These are phyloP conservation scores for Procambarus clarkii DNA, from an alignment of 1,140 invertebrate species.

Conservation along the genomic window DNA sequence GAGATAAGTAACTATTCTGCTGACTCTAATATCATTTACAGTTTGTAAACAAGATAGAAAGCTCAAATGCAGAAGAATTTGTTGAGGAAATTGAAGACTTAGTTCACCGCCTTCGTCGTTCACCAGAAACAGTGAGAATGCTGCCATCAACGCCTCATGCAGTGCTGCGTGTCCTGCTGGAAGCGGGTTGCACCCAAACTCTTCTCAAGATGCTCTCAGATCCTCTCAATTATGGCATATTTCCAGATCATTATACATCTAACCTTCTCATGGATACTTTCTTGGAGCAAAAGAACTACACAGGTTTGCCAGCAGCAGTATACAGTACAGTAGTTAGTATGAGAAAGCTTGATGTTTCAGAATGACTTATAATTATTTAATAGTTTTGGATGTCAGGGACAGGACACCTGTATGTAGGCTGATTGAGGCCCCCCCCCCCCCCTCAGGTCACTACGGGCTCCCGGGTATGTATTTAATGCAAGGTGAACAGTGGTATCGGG, in stretches of 20 bases:
- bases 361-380: too few species aligned
- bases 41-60: constrained; percentile 45
- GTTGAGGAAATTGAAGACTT: constrained; percentile 83
- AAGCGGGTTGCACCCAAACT: constrained; percentile 79
- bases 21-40: not conserved
- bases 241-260: constrained; percentile 86
- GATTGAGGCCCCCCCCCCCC: too few species aligned
- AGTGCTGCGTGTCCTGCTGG: constrained; percentile 82
- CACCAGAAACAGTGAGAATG: constrained; percentile 82
- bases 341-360: too few species aligned
- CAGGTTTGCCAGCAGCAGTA: constrained; percentile 36
- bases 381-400: too few species aligned
- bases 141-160: constrained; percentile 89
- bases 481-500: too few species aligned
- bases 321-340: too few species aligned
- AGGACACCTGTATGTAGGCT: too few species aligned
- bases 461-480: too few species aligned
- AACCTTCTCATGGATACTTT: constrained; percentile 90
- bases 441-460: too few species aligned
- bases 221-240: constrained; percentile 91
- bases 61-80: not conserved
- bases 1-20: too few species aligned
- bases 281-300: constrained; percentile 82
- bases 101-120: constrained; percentile 83
- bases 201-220: constrained; percentile 86